These are phyloP conservation scores for Galagoides demidoff DNA, from an alignment of 2,797 vertebrate genomes.

Conservation along the genomic window DNA sequence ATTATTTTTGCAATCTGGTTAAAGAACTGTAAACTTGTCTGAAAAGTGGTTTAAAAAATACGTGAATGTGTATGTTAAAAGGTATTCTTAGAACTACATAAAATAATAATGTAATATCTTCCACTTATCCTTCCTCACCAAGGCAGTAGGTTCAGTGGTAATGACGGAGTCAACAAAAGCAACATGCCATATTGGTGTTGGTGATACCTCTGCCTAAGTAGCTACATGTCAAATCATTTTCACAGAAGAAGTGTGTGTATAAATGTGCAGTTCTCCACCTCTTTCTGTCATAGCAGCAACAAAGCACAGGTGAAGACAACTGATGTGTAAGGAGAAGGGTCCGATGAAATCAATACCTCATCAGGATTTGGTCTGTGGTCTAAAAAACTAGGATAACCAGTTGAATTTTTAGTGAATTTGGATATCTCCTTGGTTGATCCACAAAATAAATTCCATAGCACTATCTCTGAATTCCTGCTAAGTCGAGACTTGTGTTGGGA, in stretches of 20 bases:
- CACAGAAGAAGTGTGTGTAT: neutral
- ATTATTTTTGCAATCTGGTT: neutral
- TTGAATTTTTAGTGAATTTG: conserved; percentile 56
- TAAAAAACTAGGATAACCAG: conserved; percentile 59
- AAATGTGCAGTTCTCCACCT: neutral
- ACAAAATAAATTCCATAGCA: conserved; percentile 47
- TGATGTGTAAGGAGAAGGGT: neutral
- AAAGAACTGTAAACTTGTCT: neutral
- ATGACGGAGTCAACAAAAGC: neutral
- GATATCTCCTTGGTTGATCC: conserved; percentile 11
- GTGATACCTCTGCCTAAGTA: neutral
- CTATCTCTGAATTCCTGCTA: conserved; percentile 28
- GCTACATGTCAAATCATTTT: neutral
- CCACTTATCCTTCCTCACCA: neutral
- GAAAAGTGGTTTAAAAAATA: neutral
- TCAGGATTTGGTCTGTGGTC: conserved; percentile 55
- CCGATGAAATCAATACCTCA: conserved; percentile 61
- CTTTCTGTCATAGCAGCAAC: neutral
- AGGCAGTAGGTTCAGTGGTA: neutral
- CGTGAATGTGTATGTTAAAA: neutral
- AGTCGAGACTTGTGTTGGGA: neutral
- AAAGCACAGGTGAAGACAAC: conserved; percentile 60
- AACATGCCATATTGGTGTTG: neutral
- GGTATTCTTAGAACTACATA: neutral
- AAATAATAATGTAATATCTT: neutral